Evolutionary conservation across 2,888 invertebrate species (phyloP), one percentile per base, ranked within the genome.

Genomic region (Electrophaes corylata): DNA sequence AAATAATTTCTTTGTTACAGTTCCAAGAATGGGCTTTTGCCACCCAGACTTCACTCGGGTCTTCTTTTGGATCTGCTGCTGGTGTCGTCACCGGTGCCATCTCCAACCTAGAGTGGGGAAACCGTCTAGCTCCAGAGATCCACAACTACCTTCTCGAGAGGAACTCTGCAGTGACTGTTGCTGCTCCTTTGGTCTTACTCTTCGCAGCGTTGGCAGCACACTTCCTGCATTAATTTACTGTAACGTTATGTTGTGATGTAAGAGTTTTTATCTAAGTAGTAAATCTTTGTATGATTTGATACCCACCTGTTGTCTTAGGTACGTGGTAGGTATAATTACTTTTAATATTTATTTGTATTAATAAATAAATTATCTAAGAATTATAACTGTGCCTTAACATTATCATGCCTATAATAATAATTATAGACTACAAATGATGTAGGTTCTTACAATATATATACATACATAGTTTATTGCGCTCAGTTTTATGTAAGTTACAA

Each of bases 11-110:
- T 18, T 44, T 49, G 0, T 59, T 67, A 5, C 78, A 91, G 91
- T 88, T 89, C 82, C 88, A 88, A 72, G 16, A 54, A 0, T 91
- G 89, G 89, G 62, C 81, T 1, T 88, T 83, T 64, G 16, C 46
- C 0, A 79, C 83, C 57, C 90, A 91, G 64, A 2, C 77, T 0
- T 70, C 64, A 0, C 68, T 88, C 5, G 77, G 60, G 1, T 67
- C 61, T 0, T 77, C 83, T 0, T 88, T 91, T 70, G 2, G 41
- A 0, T 57, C 60, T 10, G 86, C 81, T 1, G 71, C 71, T 0
- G 33, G 53, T 4, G 86, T 79, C 0, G 70, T 88, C 6, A 67
- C 50, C 8, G 8, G 80, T 0, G 82, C 85, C 1, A 64, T 84
- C 4, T 60, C 35, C 46, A 91, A 91, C 66, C 60, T 88, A 0